Base-by-base conservation (phyloP, 2,888 invertebrate species). In the Andrena marginata region DNA sequence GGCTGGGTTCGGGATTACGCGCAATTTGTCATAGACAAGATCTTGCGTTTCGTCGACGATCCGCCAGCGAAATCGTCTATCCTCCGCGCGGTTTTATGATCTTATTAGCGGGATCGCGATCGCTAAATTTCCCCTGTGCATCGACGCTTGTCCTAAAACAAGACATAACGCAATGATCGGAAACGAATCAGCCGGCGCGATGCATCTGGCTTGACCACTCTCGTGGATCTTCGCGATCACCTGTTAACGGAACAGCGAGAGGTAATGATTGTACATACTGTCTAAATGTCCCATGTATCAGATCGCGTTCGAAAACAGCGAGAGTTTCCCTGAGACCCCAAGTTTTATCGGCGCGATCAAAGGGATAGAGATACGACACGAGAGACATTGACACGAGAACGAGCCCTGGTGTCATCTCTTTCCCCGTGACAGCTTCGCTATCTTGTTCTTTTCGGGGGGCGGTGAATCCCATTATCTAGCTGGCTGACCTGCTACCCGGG, bases 401-500 rank as follows among this genome's bases (percentile, higher is more conserved):
- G 69, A 13, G 42, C 26, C 60, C 76, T 85, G 85, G 88, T 91
- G 91, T 91, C 91, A 90, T 92, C 89, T 87, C 89, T 92, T 91
- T 92, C 89, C 87, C 13, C 85, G 80, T 90, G 92, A 93, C 92
- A 92, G 91, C 91, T 92, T 92, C 91, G 89, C 91, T 90, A 90
- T 83, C 86, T 89, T 85, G 87, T 90, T 80, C 85, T 60, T 42
- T 77, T 77, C 75, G 35, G 62, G 42, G 72, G 85, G 85, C 84
- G 85, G 77, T 83, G 88, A 72, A 86, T 89, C 87, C 90, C 85
- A 87, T 88, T 91, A 90, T 90, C 90, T 89, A 82, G 79, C 89
- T 87, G 87, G 83, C 87, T 85, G 83, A 83, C 82, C 86, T 85
- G 87, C 72, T 82, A 72, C 29, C 77, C 77, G 31, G 67, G 73